phyloP scores from a whole-genome alignment of 2,113 vertebrate species.

The Perognathus longimembris region DNA sequence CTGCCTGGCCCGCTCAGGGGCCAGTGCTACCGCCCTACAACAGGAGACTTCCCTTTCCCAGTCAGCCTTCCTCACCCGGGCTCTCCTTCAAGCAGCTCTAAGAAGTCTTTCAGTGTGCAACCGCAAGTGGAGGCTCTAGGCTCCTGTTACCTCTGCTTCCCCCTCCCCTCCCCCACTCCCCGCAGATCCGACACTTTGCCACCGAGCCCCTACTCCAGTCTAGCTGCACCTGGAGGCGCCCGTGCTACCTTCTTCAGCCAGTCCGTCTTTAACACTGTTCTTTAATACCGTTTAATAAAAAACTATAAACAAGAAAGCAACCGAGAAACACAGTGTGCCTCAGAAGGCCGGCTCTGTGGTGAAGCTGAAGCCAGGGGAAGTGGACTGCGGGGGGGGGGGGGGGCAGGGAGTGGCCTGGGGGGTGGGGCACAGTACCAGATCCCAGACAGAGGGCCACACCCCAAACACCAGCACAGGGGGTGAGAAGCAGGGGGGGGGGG shows the following conservation, averaged over 20 bases:
- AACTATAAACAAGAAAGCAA: constrained; percentile 25
- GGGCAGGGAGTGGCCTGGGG: not conserved
- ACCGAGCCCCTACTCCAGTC: too few relatives aligned
- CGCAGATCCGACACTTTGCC: too few relatives aligned
- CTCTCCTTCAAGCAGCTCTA: not conserved
- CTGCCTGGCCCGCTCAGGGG: too few relatives aligned
- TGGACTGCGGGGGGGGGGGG: not conserved
- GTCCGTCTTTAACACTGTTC: not conserved
- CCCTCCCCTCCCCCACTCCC: too few relatives aligned
- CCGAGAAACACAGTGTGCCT: constrained; percentile 1
- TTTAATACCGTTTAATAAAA: constrained; percentile 70
- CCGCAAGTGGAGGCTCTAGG: not conserved
- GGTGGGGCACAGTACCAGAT: not conserved
- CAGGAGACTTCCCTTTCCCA: not conserved
- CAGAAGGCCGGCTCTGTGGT: not conserved
- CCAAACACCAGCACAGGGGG: accelerated
- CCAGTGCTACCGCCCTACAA: not conserved
- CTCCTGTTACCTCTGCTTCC: not conserved
- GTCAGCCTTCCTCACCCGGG: not conserved
- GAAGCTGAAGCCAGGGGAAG: not conserved
- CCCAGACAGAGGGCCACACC: not conserved
- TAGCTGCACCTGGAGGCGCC: too few relatives aligned
- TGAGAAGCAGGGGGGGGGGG: too few relatives aligned
- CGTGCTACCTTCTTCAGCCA: not conserved
- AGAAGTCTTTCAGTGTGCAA: too few relatives aligned